Conservation (phyloP, 2,113 vertebrate genomes). For the Hyperopisus bebe region DNA sequence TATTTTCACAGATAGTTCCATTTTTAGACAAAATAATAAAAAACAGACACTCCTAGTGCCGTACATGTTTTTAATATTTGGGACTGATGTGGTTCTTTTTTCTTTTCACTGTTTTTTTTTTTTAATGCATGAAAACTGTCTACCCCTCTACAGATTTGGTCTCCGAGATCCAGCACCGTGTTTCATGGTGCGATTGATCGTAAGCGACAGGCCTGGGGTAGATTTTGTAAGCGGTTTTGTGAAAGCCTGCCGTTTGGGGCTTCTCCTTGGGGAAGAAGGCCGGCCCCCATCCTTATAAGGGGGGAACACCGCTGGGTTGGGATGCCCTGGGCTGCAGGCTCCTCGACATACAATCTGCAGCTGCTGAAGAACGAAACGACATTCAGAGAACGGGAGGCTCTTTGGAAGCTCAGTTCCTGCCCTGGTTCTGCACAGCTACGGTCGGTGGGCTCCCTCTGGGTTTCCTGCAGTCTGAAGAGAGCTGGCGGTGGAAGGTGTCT, state of each 20-base stretch:
- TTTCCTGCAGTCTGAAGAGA: background rate
- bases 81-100: background rate
- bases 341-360: background rate
- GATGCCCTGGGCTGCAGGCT: background rate
- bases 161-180: background rate
- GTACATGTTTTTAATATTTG: background rate
- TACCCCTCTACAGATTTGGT: background rate
- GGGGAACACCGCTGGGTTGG: background rate
- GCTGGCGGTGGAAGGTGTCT: background rate
- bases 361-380: background rate
- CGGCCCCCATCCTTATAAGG: background rate
- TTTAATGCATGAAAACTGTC: background rate
- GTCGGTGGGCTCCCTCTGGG: background rate
- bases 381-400: background rate
- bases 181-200: background rate
- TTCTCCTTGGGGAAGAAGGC: background rate
- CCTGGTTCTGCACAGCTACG: background rate
- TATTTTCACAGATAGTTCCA: background rate
- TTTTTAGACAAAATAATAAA: background rate
- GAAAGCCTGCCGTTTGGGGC: background rate
- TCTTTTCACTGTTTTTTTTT: background rate
- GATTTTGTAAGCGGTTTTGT: background rate
- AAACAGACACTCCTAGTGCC: background rate
- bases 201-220: background rate
- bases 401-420: background rate